Base-by-base conservation (phyloP, 2,797 vertebrate genomes). In the Pangasius mekongensis region DNA sequence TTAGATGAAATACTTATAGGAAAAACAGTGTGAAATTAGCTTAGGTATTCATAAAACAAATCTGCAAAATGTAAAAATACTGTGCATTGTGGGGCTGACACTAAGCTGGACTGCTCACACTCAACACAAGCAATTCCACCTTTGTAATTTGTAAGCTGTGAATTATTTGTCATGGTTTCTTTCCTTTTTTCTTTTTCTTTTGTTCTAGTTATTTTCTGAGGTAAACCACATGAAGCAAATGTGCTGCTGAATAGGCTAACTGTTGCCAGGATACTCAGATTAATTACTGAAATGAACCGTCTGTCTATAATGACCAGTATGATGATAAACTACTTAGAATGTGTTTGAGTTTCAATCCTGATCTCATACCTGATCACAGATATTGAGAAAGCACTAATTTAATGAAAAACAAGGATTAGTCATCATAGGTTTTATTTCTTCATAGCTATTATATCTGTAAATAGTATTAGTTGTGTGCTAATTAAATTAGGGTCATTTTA, bases 191-290 rank as follows among this genome's bases (percentile, higher is more conserved):
- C 13, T 73, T 71, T 71, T 10, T 13, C 69, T 74, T 47, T 74
- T 74, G 10, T 5, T 43, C 5, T 20, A 22, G 3, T 73, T 39
- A 39, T 74, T 13, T 27, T 47, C 39, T 47, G 10, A 74, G 2
- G 71, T 24, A 43, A 27, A 47, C 24, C 39, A 47, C 39, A 74
- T 27, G 11, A 11, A 24, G 39, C 22, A 47, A 43, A 47, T 71
- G 14, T 39, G 36, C 66, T 67, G 33, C 14, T 74, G 27, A 24
- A 49, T 52, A 52, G 74, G 24, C 0, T n/a, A 76, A 16, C 27
- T 49, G 74, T 30, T 77, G 24, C 27, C 74, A 77, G 47, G 74
- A n/a, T n/a, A 77, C 74, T 52, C 74, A 77, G 13, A 76, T 49
- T 76, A 74, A 74, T 74, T 13, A 47, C 39, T 39, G 33, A 39